These are phyloP conservation scores for Diadegma fenestrale DNA, from an alignment of 2,888 invertebrate species.

Conservation along the genomic window DNA sequence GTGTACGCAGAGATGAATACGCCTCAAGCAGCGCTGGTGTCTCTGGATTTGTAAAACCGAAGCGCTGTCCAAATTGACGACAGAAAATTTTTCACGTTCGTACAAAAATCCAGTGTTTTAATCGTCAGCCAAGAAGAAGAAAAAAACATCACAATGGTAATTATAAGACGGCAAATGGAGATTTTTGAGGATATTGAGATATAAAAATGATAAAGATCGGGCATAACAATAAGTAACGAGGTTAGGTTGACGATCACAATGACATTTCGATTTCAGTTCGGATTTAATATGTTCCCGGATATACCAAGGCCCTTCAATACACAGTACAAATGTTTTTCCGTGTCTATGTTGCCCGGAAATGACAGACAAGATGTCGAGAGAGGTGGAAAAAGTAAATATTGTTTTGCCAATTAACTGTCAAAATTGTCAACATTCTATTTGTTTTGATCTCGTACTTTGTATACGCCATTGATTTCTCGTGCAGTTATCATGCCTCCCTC, in stretches of 20 bases:
- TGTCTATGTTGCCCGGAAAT: constrained; percentile 97
- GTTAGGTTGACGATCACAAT: constrained; percentile 72
- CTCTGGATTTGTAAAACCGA: constrained; percentile 5
- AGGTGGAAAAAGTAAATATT: constrained; percentile 95
- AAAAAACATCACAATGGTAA: constrained; percentile 46
- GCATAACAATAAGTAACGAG: constrained; percentile 39
- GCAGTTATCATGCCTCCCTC: constrained; percentile 99
- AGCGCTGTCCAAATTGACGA: constrained; percentile 50
- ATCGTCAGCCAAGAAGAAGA: constrained; percentile 10
- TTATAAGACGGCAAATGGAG: background rate
- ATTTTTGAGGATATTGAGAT: background rate
- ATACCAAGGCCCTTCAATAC: constrained; percentile 92
- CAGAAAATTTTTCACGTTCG: constrained; percentile 24
- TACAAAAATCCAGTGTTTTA: constrained; percentile 30
- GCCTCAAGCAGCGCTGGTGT: background rate
- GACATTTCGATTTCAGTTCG: constrained; percentile 89
- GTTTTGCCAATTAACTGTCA: background rate
- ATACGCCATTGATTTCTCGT: constrained; percentile 72
- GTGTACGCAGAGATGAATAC: background rate
- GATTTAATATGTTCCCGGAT: constrained; percentile 95
- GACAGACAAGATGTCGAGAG: constrained; percentile 97
- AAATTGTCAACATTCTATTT: background rate
- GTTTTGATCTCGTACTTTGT: constrained; percentile 18
- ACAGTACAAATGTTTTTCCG: constrained; percentile 96
- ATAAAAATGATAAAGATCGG: background rate